Evolutionary conservation across 2,113 vertebrate genomes (phyloP), one percentile per base, ranked within the genome.

Genomic region (Garra rufa): DNA sequence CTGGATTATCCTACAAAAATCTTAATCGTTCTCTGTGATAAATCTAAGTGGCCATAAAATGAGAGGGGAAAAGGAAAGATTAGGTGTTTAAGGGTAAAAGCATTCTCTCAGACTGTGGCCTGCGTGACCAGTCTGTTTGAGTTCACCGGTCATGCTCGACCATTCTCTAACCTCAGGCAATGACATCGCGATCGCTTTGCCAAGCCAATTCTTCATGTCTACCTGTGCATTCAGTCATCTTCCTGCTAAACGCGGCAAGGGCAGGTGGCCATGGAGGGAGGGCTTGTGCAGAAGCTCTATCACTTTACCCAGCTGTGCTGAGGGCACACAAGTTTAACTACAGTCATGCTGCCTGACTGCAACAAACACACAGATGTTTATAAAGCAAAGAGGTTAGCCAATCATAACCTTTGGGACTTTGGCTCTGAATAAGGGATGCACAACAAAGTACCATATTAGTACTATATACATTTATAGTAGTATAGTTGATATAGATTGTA

Each of bases 1-100:
- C n/a, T 73, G 21, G 21, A 81, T 75, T 52, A 17, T 52, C 52
- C 46, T n/a, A 71, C 76, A 75, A 52, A n/a, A 55, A 83, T 80
- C 76, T 83, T 63, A 48, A 71, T 43, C 52, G 55, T 14, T 86
- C 24, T 34, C 48, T 28, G 19, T 26, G 41, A 57, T 70, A 43
- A 78, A 71, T 46, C 48, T 70, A 69, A 52, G 59, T 81, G 44
- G n/a, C n/a, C 28, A 44, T 46, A 57, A 73, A 83, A 52, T 57
- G 43, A 50, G 21, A n/a, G 65, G 17, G 57, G 55, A 59, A 44
- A 52, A 21, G 48, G 55, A 83, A n/a, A 19, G 59, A 80, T 30
- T 26, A 46, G 55, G 38, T 28, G n/a, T 79, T 79, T 30, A 43
- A 43, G 34, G 13, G n/a, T 63, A 13, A 61, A 43, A 41, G 38